Conservation (phyloP, 2,797 vertebrate genomes). For the Phylloscopus collybita region DNA sequence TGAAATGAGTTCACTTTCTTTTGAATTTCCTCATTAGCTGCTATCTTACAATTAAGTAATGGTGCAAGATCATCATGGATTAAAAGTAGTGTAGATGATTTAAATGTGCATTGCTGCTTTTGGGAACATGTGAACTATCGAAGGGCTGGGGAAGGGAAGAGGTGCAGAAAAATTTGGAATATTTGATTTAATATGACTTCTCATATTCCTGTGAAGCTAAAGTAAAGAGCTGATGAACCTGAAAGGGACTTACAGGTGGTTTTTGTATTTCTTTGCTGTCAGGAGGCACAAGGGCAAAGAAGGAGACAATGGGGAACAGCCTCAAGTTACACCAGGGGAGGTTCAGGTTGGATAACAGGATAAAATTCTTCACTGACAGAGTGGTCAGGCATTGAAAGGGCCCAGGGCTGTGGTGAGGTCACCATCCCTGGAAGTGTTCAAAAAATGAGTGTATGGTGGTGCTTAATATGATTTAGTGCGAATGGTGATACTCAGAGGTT, state of each 20-base stretch:
- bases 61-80: not conserved
- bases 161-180: not conserved
- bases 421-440: not conserved
- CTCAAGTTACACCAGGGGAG: not conserved
- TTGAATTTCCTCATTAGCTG: slow-evolving; percentile 38
- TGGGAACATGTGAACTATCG: not conserved
- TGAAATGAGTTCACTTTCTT: slow-evolving; percentile 18
- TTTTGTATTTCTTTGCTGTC: not conserved
- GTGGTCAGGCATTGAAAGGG: not conserved
- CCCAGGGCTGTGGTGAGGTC: not conserved
- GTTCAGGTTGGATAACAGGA: not conserved
- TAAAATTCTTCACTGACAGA: not conserved
- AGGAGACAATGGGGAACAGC: not conserved
- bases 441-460: fast-evolving
- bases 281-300: not conserved
- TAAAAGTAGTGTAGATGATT: not conserved
- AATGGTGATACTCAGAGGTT: too few relatives aligned
- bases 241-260: not conserved
- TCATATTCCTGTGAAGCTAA: not conserved
- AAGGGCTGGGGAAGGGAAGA: not conserved
- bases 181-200: not conserved
- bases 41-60: slow-evolving; percentile 19
- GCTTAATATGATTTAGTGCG: not conserved
- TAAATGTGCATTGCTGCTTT: not conserved
- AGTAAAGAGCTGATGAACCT: not conserved